Evolutionary conservation across 1,140 invertebrate species (phyloP), one percentile per base, ranked within the genome.

Genomic region (Anagrus nilaparvatae): DNA sequence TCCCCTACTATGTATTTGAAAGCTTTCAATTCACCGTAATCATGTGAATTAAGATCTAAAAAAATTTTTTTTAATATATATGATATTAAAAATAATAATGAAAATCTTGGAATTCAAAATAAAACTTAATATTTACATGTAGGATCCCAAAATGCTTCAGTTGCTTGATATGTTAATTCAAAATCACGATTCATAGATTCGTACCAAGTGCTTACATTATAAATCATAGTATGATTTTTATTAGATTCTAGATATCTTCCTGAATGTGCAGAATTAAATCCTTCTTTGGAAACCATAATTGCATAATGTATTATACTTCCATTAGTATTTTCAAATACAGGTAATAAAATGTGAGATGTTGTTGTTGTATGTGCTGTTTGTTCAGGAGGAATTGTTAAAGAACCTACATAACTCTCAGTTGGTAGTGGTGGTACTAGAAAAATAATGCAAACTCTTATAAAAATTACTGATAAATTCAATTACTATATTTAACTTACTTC

Each of bases 1-100:
- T 58, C 55, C 8, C 65, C 65, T 20, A 67, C 33, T 5, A 49
- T 46, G 30, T 50, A 67, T 27, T 58, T 63, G 2, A 63, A 51
- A 0, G 60, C 63, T 19, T 57, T 58, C 9, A 65, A 42, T 12
- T 57, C 47, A 0, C 56, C 60, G 16, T 63, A 59, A 43, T 62
- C 53, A 8, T n/a, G n/a, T n/a, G n/a, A n/a, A n/a, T n/a, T n/a
- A n/a, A n/a, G n/a, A n/a, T n/a, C n/a, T n/a, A n/a, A n/a, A n/a
- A n/a, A n/a, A n/a, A n/a, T n/a, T n/a, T n/a, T n/a, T n/a, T n/a
- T n/a, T n/a, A n/a, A n/a, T n/a, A n/a, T n/a, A n/a, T n/a, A n/a
- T n/a, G n/a, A n/a, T n/a, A n/a, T n/a, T n/a, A n/a, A n/a, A n/a
- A n/a, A n/a, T n/a, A n/a, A n/a, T n/a, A n/a, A n/a, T n/a, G n/a